Base-by-base conservation (phyloP, 2,888 invertebrate species). In the Epistrophe eligans region DNA sequence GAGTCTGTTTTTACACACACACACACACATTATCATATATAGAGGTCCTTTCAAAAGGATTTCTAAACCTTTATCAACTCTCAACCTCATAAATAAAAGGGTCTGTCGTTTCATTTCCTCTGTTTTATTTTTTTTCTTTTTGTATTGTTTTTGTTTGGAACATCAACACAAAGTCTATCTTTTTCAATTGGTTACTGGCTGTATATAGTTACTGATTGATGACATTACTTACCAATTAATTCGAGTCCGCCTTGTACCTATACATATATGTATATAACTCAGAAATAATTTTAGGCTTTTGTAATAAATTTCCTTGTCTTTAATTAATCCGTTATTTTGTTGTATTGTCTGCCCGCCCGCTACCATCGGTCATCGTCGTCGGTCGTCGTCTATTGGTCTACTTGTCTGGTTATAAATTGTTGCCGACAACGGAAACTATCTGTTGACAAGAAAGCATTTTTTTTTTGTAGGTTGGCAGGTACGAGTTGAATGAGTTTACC, bases 281-380 rank as follows among this genome's bases (percentile, higher is more conserved):
- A 64, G 55, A 81, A 70, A 81, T 81, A 70, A 81, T 83, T 79
- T 74, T 62, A 52, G 83, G 17, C 43, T 40, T 50, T n/a, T 32
- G 50, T 80, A 80, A 84, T 80, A 84, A 80, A 84, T 84, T 80
- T 64, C 24, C 80, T 77, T 76, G 50, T 32, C 19, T 32, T 66
- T 84, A 84, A 84, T 84, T 80, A 84, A 84, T 76, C 80, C 80
- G 64, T 58, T 76, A 70, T 71, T 50, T 84, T 58, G 76, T 72
- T 72, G 58, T 50, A 71, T 45, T 76, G 80, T 60, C 58, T 24
- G 40, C 55, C 6, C 11, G 40, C 55, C 6, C 11, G 52, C 15
- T 11, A 7, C 6, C 13, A 7, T 8, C 52, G 28, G 13, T 2
- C 52, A 13, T 5, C 4, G 11, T 19, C 1, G 40, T 11, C 43